phyloP scores from a whole-genome alignment of 1,140 invertebrate genomes.

The Drosophila trapezifrons region DNA sequence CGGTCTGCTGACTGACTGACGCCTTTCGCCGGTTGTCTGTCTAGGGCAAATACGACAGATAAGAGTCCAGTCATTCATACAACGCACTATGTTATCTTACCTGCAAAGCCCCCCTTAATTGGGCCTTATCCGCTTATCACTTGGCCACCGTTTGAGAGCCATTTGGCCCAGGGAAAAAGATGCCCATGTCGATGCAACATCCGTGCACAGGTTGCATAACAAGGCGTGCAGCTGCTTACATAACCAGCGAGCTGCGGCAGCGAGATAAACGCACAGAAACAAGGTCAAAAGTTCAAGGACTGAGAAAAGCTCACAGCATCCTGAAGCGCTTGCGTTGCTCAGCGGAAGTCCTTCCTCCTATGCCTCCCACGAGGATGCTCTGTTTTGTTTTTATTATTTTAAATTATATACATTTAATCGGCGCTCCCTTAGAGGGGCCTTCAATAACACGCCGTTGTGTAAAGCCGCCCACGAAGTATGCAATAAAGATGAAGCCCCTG shows the following conservation, averaged over 20 bases:
- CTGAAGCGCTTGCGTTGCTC: slow-evolving; percentile 38
- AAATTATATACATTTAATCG: slow-evolving; percentile 38
- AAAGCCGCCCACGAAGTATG: slow-evolving; percentile 50
- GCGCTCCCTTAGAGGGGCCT: not conserved
- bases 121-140: slow-evolving; percentile 7
- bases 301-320: slow-evolving; percentile 60
- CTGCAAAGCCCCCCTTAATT: slow-evolving; percentile 15
- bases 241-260: slow-evolving; percentile 33
- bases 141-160: slow-evolving; percentile 43
- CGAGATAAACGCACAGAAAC: slow-evolving; percentile 41
- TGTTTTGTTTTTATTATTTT: slow-evolving; percentile 62
- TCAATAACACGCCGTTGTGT: slow-evolving; percentile 10
- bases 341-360: slow-evolving; percentile 47
- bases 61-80: slow-evolving; percentile 52
- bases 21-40: slow-evolving; percentile 18
- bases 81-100: slow-evolving; percentile 34
- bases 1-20: slow-evolving; percentile 17
- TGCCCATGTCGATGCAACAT: slow-evolving; percentile 16
- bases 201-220: slow-evolving; percentile 59
- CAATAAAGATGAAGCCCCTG: slow-evolving; percentile 29
- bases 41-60: slow-evolving; percentile 43
- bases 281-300: slow-evolving; percentile 81
- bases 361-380: slow-evolving; percentile 4
- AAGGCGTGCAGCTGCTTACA: slow-evolving; percentile 47
- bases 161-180: slow-evolving; percentile 12